Conservation (phyloP, 2,113 vertebrate genomes). For the Callionymus lyra region DNA sequence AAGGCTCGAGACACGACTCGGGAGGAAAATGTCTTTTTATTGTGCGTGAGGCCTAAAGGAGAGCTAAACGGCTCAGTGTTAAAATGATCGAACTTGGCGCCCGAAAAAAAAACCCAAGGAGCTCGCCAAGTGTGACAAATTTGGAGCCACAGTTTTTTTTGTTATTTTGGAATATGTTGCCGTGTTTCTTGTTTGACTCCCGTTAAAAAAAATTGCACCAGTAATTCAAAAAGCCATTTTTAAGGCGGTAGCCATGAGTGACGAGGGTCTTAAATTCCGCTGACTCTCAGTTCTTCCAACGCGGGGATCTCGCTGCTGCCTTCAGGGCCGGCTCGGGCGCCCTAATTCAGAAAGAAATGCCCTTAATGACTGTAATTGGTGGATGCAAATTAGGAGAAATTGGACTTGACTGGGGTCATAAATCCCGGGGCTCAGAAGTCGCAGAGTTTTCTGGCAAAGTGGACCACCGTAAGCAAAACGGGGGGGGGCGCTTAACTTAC, state of each 20-base stretch:
- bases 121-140: slow-evolving; percentile 28
- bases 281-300: slow-evolving; percentile 36
- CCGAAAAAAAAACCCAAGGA: slow-evolving; percentile 11
- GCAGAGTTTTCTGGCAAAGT: slow-evolving; percentile 50
- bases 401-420: slow-evolving; percentile 68
- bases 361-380: slow-evolving; percentile 67
- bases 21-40: slow-evolving; percentile 28
- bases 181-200: slow-evolving; percentile 22
- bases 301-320: slow-evolving; percentile 25
- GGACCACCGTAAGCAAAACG: slow-evolving; percentile 56
- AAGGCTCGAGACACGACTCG: slow-evolving; percentile 4
- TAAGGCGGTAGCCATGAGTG: slow-evolving; percentile 11
- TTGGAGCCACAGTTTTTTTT: slow-evolving; percentile 20
- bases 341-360: slow-evolving; percentile 49
- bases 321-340: slow-evolving; percentile 35
- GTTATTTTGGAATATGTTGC: slow-evolving; percentile 22
- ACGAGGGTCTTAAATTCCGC: slow-evolving; percentile 33
- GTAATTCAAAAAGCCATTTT: slow-evolving; percentile 38
- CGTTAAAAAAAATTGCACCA: slow-evolving; percentile 27
- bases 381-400: slow-evolving; percentile 69
- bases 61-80: slow-evolving; percentile 11
- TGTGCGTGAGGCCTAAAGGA: slow-evolving; percentile 6
- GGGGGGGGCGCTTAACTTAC: slow-evolving; percentile 57
- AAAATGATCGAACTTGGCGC: slow-evolving; percentile 1
- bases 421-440: slow-evolving; percentile 63